Evolutionary conservation across 2,797 vertebrate genomes (phyloP), one percentile per base, ranked within the genome.

Genomic region (Tauraco hartlaubi): DNA sequence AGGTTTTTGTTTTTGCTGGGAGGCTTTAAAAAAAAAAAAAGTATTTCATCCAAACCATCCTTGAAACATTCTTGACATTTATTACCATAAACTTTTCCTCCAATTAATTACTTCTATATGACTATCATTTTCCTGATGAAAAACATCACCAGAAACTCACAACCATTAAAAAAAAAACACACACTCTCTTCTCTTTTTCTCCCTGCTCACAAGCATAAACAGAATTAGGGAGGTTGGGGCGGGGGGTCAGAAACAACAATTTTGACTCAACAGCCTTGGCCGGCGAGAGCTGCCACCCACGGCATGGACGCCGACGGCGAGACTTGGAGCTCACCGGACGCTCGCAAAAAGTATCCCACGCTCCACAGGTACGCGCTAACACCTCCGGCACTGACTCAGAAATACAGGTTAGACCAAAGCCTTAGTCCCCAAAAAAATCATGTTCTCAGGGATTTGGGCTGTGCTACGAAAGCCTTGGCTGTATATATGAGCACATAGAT

Each of bases 21-120:
- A 93, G 69, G 76, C 41, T 81, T 92, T 46, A 18, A 80, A 82
- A 86, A 69, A 85, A 77, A 64, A 56, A 75, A n/a, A 51, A 3
- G 4, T 48, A 76, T 87, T 94, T 76, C 74, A 89, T 87, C 88
- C 81, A 89, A 94, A 85, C 44, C 49, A 74, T 83, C 41, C 74
- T 74, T 62, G 63, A 93, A 89, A 89, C 81, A 95, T 86, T 96
- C 86, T 90, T 92, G 71, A 95, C 81, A 74, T 92, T 96, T 95
- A 93, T 71, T 77, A 73, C 79, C 67, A 84, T 80, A 90, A 95
- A 96, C 85, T 95, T 94, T 85, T 86, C 92, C 77, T 93, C 92
- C 83, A 69, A 82, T 96, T 92, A 92, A 89, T 76, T 82, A 83
- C 72, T 93, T 79, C 77, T 93, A 67, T 23, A 76, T 15, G 11